A percentile compares a stretch with the other conserved stretches of the same genome.
Evolutionary conservation across 2,888 invertebrate genomes (phyloP).

Genomic region (Lamellibrachia columna): DNA sequence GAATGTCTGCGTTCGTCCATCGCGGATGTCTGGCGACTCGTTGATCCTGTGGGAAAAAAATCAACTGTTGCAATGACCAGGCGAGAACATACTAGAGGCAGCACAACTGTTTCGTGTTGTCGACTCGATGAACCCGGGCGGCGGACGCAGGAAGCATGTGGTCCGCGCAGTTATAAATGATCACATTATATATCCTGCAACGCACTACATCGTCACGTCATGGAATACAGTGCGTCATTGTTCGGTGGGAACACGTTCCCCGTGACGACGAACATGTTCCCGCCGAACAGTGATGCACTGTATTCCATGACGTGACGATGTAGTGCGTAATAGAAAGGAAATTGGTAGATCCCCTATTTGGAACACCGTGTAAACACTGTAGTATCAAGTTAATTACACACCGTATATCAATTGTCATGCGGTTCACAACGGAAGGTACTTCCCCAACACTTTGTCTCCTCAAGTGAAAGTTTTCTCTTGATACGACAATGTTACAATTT

Average conservation of each 20-base stretch:
- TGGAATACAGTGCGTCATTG: background rate
- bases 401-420: no score
- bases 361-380: no score
- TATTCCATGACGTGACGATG: background rate
- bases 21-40: background rate
- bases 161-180: background rate
- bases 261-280: no score
- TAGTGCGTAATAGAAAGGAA: background rate
- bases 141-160: background rate
- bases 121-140: background rate
- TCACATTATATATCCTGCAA: background rate
- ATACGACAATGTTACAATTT: no score
- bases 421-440: no score
- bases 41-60: background rate
- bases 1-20: constrained; percentile 16
- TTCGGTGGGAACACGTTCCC: background rate
- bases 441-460: no score
- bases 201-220: background rate
- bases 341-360: no score
- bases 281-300: background rate
- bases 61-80: background rate
- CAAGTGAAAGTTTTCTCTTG: no score
- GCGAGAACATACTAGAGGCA: background rate
- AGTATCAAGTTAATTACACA: no score
- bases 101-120: background rate